Conservation (phyloP, 2,797 vertebrate genomes). For the Buphagus erythrorhynchus region DNA sequence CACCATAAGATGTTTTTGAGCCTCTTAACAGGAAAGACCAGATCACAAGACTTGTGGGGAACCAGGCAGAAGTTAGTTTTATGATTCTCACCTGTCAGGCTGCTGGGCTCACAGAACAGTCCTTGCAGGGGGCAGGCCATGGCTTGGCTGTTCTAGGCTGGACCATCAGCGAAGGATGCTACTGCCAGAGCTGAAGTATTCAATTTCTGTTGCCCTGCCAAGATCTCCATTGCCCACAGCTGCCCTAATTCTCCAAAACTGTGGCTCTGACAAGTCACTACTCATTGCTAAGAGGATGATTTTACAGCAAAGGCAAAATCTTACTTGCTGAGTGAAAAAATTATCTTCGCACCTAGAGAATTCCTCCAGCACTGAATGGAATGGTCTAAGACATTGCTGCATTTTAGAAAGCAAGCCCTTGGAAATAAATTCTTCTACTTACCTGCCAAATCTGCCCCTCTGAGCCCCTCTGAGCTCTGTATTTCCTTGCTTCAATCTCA, state of each 20-base stretch:
- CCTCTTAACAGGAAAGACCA: not conserved
- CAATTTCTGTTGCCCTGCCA: not conserved
- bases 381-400: not conserved
- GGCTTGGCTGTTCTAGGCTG: not conserved
- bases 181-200: not conserved
- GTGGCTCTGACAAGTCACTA: not conserved
- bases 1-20: not conserved
- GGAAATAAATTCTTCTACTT: not conserved
- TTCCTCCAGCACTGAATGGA: not conserved
- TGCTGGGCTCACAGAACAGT: not conserved
- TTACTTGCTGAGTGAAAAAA: not conserved
- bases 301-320: not conserved
- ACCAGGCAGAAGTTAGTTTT: not conserved
- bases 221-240: not conserved
- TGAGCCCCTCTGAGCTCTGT: not conserved
- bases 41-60: not conserved
- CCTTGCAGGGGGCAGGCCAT: not conserved
- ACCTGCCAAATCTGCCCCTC: not conserved
- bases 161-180: not conserved
- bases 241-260: not conserved
- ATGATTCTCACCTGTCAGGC: not conserved
- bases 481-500: not conserved
- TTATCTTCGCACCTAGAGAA: not conserved
- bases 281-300: not conserved
- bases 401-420: not conserved